These are phyloP conservation scores for Toxostoma redivivum DNA, from an alignment of 2,113 vertebrate species.

Conservation along the genomic window DNA sequence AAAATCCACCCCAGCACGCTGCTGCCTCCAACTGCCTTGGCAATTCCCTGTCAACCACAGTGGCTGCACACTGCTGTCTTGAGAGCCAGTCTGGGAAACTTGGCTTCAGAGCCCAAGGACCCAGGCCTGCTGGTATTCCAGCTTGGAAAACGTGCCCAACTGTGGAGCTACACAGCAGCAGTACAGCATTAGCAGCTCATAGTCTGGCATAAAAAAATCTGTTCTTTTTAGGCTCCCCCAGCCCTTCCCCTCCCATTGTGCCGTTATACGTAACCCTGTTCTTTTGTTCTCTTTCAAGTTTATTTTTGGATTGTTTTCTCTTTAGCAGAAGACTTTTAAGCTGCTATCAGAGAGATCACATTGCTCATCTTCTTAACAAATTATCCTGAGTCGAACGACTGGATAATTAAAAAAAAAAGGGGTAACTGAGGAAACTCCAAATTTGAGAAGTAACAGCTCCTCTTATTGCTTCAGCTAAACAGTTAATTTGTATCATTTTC, in stretches of 20 bases:
- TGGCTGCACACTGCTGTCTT: not conserved
- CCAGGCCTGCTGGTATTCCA: not conserved
- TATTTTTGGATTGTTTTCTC: slow-evolving; percentile 23
- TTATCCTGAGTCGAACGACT: fast-evolving
- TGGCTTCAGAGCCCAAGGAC: fast-evolving
- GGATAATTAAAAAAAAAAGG: not conserved
- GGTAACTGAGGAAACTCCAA: not conserved
- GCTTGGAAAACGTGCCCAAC: not conserved
- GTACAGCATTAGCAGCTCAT: not conserved
- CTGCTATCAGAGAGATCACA: not conserved
- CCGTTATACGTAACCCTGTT: not conserved
- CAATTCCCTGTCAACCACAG: not conserved
- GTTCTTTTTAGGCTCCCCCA: not conserved
- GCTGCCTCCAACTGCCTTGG: not conserved
- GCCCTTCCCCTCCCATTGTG: not conserved
- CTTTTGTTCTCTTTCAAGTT: slow-evolving; percentile 16
- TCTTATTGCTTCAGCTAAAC: not conserved
- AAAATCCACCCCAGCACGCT: not conserved
- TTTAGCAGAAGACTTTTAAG: not conserved
- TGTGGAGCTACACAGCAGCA: not conserved
- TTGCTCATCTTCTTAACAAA: not conserved
- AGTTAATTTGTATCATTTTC: not conserved
- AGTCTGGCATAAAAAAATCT: not conserved
- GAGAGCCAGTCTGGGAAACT: not conserved
- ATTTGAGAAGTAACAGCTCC: not conserved